phyloP scores from a whole-genome alignment of 2,888 invertebrate genomes.

The Schizaphis graminum region DNA sequence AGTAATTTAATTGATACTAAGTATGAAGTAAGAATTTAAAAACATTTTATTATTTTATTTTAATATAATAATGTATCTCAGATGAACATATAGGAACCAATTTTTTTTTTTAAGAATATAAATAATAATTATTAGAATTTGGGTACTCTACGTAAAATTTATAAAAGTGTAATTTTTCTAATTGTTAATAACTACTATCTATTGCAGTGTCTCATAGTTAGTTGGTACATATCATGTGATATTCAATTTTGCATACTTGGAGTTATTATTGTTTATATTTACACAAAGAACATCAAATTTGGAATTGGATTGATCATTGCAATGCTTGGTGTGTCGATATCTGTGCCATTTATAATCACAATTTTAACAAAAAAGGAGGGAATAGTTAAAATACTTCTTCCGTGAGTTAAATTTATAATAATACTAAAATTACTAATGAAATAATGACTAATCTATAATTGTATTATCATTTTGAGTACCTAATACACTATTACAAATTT shows the following conservation, averaged over 20 bases:
- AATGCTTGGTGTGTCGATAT: neutral
- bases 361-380: neutral
- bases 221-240: conserved; percentile 66
- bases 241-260: conserved; percentile 64
- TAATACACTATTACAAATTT: neutral
- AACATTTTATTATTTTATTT: neutral
- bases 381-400: conserved; percentile 6
- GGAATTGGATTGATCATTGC: neutral
- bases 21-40: conserved; percentile 66
- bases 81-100: neutral
- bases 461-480: neutral
- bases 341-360: conserved; percentile 4
- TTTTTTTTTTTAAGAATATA: neutral
- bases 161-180: neutral
- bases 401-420: conserved; percentile 7
- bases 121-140: neutral
- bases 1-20: conserved; percentile 67
- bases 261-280: conserved; percentile 4
- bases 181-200: neutral
- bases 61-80: neutral
- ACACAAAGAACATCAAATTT: neutral
- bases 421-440: neutral
- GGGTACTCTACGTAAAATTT: neutral
- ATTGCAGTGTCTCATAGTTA: conserved; percentile 65
- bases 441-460: neutral